Evolutionary conservation across 2,888 invertebrate genomes (phyloP).

Genomic region (Herminia tarsipennalis): DNA sequence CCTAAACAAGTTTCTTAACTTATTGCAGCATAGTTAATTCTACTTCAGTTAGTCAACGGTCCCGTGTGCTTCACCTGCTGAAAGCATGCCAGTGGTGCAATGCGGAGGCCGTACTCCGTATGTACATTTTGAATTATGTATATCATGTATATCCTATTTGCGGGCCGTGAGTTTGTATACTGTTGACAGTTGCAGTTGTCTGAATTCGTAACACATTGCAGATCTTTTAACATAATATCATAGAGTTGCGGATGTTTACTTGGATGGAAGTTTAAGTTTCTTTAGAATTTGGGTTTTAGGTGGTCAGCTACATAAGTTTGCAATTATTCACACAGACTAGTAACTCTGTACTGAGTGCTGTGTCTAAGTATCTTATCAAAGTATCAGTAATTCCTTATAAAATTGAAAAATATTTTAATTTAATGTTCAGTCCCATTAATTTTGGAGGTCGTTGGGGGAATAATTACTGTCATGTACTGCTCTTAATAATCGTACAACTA

Average conservation of each 20-base stretch:
- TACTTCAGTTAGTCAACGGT: conserved; percentile 1
- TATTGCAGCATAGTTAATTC: too few relatives aligned
- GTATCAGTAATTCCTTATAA: too few relatives aligned
- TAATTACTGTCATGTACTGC: too few relatives aligned
- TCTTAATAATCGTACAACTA: too few relatives aligned
- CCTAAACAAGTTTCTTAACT: too few relatives aligned
- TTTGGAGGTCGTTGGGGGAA: too few relatives aligned
- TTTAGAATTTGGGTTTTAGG: neutral
- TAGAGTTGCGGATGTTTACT: neutral
- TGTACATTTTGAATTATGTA: conserved; percentile 56
- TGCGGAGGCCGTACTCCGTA: conserved; percentile 43
- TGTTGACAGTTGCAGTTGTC: conserved; percentile 24
- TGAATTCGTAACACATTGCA: conserved; percentile 18
- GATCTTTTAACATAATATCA: conserved; percentile 6
- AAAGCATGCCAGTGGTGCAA: conserved; percentile 43
- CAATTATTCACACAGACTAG: too few relatives aligned
- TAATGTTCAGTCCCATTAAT: too few relatives aligned
- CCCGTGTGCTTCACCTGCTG: neutral
- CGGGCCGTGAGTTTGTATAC: conserved; percentile 24
- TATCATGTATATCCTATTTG: conserved; percentile 43
- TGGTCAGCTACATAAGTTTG: too few relatives aligned
- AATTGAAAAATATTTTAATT: too few relatives aligned
- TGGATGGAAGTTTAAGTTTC: neutral
- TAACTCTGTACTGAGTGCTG: too few relatives aligned
- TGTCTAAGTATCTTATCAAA: too few relatives aligned